Base-by-base conservation (phyloP, 2,888 invertebrate species). In the Drosophila suboccidentalis region DNA sequence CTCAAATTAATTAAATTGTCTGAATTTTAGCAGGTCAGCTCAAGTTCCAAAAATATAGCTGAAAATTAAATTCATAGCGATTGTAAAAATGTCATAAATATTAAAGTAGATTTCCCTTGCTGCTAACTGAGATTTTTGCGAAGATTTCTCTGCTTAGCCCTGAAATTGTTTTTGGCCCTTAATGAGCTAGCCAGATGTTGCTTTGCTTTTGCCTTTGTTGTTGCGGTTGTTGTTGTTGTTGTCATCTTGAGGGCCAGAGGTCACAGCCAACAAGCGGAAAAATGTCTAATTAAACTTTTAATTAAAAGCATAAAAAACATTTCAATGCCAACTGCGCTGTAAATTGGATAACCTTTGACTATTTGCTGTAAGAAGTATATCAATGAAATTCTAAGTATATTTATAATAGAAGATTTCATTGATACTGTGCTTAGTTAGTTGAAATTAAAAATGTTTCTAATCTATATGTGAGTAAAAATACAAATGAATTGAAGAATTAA, bases 1-100 rank as follows among this genome's bases (percentile, higher is more conserved):
- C 75, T 65, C 58, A 68, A 82, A 82, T 82, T 88, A 89, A 86
- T 89, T 83, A 86, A 89, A 89, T 74, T 79, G 78, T 74, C 84
- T 36, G 36, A 46, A 22, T 22, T 26, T 46, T 57, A 49, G 32
- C 49, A 59, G 55, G 54, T 22, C 69, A 55, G n/a, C n/a, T n/a
- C n/a, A n/a, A n/a, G n/a, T n/a, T n/a, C n/a, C n/a, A n/a, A n/a
- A n/a, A 9, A n/a, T 44, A 34, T 36, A 59, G 29, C 19, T 38
- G 39, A n/a, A 55, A 74, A 75, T 78, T 66, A 59, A 70, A 70
- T 62, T 70, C 47, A 65, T 75, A 75, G 49, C 19, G 54, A 19
- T 68, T 55, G 58, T 51, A 47, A 67, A 53, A 62, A 62, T 60
- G 51, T 63, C 54, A 63, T 67, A 63, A 79, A 69, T 55, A 79